phyloP scores from a whole-genome alignment of 2,113 vertebrate species.

The Aspidoscelis tigris region DNA sequence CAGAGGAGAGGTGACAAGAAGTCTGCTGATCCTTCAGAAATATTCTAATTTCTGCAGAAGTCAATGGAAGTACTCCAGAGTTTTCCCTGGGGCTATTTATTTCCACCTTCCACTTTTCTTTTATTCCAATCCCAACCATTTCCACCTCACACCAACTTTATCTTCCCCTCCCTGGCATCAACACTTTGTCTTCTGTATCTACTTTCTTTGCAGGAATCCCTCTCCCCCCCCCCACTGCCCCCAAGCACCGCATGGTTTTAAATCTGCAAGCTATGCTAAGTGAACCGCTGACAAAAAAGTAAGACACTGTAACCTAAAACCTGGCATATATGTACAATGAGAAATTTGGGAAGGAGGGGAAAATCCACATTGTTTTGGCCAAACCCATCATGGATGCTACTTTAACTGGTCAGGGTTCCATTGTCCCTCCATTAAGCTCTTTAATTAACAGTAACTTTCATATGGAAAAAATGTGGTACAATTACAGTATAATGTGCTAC shows the following conservation, averaged over 20 bases:
- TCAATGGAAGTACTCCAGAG: neutral
- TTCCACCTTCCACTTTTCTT: conserved; percentile 25
- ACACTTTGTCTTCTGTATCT: conserved; percentile 18
- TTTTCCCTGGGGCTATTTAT: neutral
- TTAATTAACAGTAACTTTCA: neutral
- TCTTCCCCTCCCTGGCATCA: neutral
- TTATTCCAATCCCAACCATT: conserved; percentile 1
- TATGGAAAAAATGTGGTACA: neutral
- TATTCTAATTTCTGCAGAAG: neutral
- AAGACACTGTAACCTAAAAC: neutral
- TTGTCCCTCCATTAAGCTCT: neutral
- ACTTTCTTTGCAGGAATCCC: neutral
- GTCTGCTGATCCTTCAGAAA: neutral
- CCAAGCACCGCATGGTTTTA: neutral
- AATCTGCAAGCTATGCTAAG: conserved; percentile 5
- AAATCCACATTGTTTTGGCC: neutral
- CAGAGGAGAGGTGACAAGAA: neutral
- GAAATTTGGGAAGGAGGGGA: neutral
- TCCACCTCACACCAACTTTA: neutral
- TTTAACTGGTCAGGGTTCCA: neutral
- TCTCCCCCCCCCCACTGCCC: too few species aligned
- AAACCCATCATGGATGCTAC: neutral
- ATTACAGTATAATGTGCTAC: neutral
- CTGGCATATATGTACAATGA: neutral
- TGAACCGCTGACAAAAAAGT: neutral